These are phyloP conservation scores for Nerophis lumbriciformis DNA, from an alignment of 2,113 vertebrate genomes.

Conservation along the genomic window DNA sequence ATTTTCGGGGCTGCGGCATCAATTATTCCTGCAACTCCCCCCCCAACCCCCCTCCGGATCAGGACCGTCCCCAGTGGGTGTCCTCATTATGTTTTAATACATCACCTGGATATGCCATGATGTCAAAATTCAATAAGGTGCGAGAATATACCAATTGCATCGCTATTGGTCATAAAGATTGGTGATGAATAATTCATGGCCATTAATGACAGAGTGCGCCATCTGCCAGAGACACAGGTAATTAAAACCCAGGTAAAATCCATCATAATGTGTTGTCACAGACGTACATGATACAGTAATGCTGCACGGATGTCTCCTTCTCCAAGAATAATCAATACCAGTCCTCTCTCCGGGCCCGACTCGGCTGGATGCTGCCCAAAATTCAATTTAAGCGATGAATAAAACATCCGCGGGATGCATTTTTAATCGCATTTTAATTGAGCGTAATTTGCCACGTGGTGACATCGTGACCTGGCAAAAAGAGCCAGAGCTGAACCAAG, in stretches of 20 bases:
- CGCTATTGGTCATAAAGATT: constrained; percentile 36
- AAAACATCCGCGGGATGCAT: constrained; percentile 14
- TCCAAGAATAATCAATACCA: constrained; percentile 8
- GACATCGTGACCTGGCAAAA: constrained; percentile 16
- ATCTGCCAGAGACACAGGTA: constrained; percentile 59
- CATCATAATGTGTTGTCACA: constrained; percentile 36
- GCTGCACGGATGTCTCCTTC: constrained; percentile 10
- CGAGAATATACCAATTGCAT: constrained; percentile 43
- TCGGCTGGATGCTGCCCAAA: background rate
- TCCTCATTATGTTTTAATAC: constrained; percentile 59
- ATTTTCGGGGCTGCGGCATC: background rate
- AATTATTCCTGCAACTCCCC: constrained; percentile 6
- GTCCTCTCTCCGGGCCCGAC: constrained; percentile 8
- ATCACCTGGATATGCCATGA: constrained; percentile 53
- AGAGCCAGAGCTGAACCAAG: background rate
- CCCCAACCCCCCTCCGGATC: background rate
- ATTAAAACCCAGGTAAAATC: constrained; percentile 33
- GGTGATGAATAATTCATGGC: constrained; percentile 55
- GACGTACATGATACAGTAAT: constrained; percentile 21
- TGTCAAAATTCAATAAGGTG: constrained; percentile 50
- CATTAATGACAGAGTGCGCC: constrained; percentile 52
- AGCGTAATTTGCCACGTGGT: constrained; percentile 5
- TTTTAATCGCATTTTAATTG: constrained; percentile 22
- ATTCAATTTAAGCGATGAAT: constrained; percentile 8
- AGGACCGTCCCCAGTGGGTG: constrained; percentile 22